Conservation (phyloP, 2,113 vertebrate genomes). For the Chroicocephalus ridibundus region DNA sequence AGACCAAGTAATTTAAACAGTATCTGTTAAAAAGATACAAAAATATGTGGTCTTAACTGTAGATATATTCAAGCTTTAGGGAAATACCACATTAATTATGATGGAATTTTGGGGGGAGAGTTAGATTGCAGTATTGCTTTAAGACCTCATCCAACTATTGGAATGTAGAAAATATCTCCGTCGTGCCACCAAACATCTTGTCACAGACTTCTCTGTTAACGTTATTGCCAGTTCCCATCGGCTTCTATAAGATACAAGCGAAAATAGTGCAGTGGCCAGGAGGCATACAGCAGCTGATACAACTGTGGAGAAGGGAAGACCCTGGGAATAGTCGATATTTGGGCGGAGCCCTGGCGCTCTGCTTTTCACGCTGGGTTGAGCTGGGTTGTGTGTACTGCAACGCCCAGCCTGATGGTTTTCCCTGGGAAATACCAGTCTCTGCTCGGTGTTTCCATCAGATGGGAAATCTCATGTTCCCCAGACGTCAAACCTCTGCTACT, state of each 20-base stretch:
- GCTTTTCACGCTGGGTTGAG: accelerated
- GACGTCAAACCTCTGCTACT: neutral
- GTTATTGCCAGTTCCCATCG: neutral
- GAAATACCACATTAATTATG: neutral
- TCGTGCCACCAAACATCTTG: accelerated
- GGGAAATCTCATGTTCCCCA: neutral
- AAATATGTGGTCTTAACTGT: neutral
- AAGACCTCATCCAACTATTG: neutral
- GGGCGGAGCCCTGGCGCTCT: neutral
- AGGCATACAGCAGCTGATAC: neutral
- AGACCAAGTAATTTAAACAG: neutral
- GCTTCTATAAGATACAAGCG: neutral
- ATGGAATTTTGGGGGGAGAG: neutral
- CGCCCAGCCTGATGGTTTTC: neutral
- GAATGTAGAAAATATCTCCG: neutral
- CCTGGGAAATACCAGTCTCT: neutral
- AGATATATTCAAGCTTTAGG: neutral
- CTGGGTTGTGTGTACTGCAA: neutral
- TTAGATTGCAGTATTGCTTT: neutral
- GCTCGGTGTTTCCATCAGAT: neutral
- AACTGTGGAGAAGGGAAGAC: neutral
- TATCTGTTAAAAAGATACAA: neutral
- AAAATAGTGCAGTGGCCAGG: neutral
- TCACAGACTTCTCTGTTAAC: neutral
- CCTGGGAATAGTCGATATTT: accelerated